Percentiles rank a stretch among this genome's conserved stretches.
Evolutionary conservation across 2,113 vertebrate genomes (phyloP).

Genomic region (Pseudonaja textilis): DNA sequence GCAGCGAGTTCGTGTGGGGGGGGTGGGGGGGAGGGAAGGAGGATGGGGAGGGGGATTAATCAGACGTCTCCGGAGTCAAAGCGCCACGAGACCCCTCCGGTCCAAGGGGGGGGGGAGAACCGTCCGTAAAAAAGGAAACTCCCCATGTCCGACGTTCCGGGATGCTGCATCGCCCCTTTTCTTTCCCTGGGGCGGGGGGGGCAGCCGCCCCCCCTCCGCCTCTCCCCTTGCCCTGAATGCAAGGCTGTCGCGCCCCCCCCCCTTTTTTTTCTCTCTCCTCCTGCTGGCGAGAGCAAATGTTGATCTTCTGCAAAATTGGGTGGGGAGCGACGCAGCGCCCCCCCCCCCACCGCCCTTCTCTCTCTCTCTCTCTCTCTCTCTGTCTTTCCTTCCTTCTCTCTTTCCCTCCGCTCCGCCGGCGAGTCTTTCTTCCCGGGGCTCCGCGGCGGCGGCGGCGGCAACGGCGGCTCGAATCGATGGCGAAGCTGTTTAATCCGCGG

Average conservation of each 20-base stretch:
- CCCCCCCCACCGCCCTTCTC: not conserved
- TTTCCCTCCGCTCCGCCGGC: not conserved
- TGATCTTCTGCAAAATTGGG: slow-evolving; percentile 19
- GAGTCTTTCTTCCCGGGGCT: not conserved
- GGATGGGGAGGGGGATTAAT: not conserved
- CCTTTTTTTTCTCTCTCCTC: no score
- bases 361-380: no score
- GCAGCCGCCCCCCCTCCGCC: not conserved
- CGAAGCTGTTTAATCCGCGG: not conserved
- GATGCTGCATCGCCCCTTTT: not conserved
- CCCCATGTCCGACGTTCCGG: slow-evolving; percentile 17
- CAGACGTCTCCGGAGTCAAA: not conserved
- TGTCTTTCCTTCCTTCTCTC: not conserved
- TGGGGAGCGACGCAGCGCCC: slow-evolving; percentile 2
- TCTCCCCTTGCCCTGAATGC: not conserved
- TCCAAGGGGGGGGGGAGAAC: not conserved
- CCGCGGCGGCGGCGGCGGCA: not conserved
- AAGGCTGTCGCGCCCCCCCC: not conserved
- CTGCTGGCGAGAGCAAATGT: not conserved
- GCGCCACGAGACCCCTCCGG: not conserved
- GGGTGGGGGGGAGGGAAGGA: no score
- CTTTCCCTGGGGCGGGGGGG: not conserved
- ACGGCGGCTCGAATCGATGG: not conserved
- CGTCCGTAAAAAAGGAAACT: slow-evolving; percentile 22
- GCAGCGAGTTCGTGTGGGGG: not conserved